Percentiles rank a stretch among this genome's conserved stretches.
Evolutionary conservation across 2,113 vertebrate species (phyloP).

Genomic region (Sebastes fasciatus): DNA sequence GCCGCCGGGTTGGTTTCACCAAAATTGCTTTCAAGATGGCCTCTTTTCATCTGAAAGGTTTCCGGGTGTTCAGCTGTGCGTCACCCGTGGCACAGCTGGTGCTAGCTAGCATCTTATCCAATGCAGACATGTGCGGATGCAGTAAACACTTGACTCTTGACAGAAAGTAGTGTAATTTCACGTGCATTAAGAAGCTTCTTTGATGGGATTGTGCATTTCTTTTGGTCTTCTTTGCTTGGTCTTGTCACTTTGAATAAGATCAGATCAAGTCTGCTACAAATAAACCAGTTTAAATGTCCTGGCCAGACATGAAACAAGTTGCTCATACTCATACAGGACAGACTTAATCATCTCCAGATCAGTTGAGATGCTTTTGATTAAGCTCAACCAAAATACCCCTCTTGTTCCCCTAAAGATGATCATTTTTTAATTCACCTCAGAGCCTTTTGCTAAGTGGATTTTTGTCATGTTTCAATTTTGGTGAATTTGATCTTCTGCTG

Average conservation of each 20-base stretch:
- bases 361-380: slow-evolving; percentile 35
- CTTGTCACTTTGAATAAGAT: slow-evolving; percentile 43
- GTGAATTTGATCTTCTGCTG: neutral
- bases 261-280: slow-evolving; percentile 46
- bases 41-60: slow-evolving; percentile 52
- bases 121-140: slow-evolving; percentile 1
- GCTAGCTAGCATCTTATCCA: slow-evolving; percentile 17
- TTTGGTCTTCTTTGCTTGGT: slow-evolving; percentile 13
- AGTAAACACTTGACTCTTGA: slow-evolving; percentile 32
- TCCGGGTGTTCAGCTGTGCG: slow-evolving; percentile 41
- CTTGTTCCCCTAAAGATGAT: slow-evolving; percentile 26
- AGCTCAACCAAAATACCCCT: slow-evolving; percentile 1
- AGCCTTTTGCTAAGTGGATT: neutral
- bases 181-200: neutral
- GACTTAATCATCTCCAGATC: slow-evolving; percentile 59
- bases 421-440: slow-evolving; percentile 30
- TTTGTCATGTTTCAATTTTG: neutral
- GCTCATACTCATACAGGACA: slow-evolving; percentile 31
- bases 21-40: slow-evolving; percentile 39
- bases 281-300: slow-evolving; percentile 56
- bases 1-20: neutral
- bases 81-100: slow-evolving; percentile 40
- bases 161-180: slow-evolving; percentile 38
- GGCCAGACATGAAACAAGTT: slow-evolving; percentile 61
- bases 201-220: slow-evolving; percentile 16